Conservation (phyloP, 2,888 invertebrate species). For the Tetramorium bicarinatum region DNA sequence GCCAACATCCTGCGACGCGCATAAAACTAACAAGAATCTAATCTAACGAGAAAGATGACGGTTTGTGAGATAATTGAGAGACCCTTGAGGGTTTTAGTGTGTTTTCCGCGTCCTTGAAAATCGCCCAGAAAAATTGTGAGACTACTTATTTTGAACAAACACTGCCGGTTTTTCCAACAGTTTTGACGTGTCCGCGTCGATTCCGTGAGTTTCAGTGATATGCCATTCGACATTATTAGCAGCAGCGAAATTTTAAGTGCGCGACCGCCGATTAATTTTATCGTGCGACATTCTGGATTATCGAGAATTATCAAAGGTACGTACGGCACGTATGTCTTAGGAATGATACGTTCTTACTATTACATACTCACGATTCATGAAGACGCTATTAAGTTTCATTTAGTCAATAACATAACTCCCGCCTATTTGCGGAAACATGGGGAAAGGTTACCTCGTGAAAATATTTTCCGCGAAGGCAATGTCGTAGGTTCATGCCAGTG, state of each 20-base stretch:
- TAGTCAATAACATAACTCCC: background rate
- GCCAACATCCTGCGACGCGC: background rate
- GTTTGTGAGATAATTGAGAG: constrained; percentile 28
- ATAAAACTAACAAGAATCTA: background rate
- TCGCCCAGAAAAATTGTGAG: background rate
- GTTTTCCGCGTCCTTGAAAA: background rate
- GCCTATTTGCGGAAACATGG: background rate
- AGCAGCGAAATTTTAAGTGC: constrained; percentile 13
- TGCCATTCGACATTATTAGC: constrained; percentile 22
- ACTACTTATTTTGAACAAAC: background rate
- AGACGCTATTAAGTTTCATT: background rate
- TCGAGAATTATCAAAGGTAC: constrained; percentile 35
- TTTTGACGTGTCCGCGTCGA: background rate
- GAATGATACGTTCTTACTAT: background rate
- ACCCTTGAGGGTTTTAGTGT: constrained; percentile 27
- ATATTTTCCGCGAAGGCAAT: constrained; percentile 27
- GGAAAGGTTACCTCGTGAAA: background rate
- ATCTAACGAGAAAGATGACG: background rate
- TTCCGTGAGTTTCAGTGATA: constrained; percentile 42
- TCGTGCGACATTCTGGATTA: background rate
- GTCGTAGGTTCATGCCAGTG: background rate
- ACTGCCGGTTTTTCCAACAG: background rate
- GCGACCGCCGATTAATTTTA: constrained; percentile 1
- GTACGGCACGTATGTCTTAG: background rate
- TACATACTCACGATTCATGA: background rate